A percentile compares a stretch with the other conserved stretches of the same genome.
These are phyloP conservation scores for Atractosteus spatula DNA, from an alignment of 2,113 vertebrate genomes.

Conservation along the genomic window DNA sequence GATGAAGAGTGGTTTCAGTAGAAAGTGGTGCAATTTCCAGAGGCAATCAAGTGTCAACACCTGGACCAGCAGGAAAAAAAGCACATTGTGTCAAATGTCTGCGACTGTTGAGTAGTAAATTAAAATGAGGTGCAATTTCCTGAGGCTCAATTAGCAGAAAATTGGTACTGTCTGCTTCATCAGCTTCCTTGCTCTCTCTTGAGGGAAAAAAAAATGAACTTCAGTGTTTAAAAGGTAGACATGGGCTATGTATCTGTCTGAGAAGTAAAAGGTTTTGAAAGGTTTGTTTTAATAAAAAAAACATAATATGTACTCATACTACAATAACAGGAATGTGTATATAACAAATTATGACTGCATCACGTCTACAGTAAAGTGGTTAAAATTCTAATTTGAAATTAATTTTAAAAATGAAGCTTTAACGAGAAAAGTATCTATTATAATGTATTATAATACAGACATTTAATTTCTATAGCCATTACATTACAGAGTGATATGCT, in stretches of 20 bases:
- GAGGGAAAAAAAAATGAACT: conserved; percentile 25
- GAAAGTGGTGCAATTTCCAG: conserved; percentile 14
- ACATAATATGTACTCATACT: no score
- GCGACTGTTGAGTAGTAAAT: conserved; percentile 54
- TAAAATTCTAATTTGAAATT: no score
- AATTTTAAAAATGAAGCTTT: no score
- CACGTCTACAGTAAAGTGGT: no score
- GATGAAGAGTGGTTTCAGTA: background rate
- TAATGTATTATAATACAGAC: no score
- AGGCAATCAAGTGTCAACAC: conserved; percentile 34
- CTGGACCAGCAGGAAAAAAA: conserved; percentile 43
- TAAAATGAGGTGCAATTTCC: conserved; percentile 71
- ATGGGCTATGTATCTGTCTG: background rate
- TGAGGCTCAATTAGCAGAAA: conserved; percentile 60
- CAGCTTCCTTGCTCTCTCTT: conserved; percentile 35
- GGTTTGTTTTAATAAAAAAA: no score
- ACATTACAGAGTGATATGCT: background rate
- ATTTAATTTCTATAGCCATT: background rate
- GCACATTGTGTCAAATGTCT: conserved; percentile 47
- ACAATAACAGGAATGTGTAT: no score
- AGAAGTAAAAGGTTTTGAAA: no score
- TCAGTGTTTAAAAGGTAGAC: background rate
- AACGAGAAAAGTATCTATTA: no score
- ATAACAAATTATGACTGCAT: no score
- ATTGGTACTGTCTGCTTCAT: conserved; percentile 55